phyloP scores from a whole-genome alignment of 2,888 invertebrate genomes.

The Ligdia adustata region DNA sequence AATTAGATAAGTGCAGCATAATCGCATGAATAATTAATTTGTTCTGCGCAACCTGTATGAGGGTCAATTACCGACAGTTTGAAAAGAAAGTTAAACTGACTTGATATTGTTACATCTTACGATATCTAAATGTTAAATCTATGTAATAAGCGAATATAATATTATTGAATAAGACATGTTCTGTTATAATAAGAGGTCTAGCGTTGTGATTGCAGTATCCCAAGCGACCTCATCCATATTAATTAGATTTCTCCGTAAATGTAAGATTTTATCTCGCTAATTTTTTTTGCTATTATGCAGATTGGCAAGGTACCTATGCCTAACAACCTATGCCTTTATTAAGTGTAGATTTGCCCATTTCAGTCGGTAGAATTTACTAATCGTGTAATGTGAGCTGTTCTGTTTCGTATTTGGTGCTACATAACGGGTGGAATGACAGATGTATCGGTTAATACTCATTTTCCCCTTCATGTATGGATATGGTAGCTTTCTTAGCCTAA shows the following conservation, averaged over 20 bases:
- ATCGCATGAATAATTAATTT: not conserved
- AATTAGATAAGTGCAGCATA: not conserved
- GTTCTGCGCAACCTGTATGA: not conserved
- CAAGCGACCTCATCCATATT: constrained; percentile 9
- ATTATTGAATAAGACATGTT: no score
- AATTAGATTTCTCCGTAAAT: constrained; percentile 5
- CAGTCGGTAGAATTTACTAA: no score
- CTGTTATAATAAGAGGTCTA: no score
- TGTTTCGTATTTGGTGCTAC: not conserved
- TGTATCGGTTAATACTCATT: not conserved
- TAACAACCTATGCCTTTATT: no score
- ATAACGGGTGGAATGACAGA: not conserved
- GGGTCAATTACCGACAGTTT: constrained; percentile 2
- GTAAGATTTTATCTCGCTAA: not conserved
- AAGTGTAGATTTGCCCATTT: no score
- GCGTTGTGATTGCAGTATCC: not conserved
- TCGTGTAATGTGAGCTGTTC: not conserved
- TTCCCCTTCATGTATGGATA: constrained; percentile 7
- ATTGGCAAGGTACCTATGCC: not conserved
- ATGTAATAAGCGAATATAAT: no score
- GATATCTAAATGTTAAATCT: no score
- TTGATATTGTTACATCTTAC: no score
- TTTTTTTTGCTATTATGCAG: not conserved
- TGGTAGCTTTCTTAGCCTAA: constrained; percentile 8
- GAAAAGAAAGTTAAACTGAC: constrained; percentile 1